Evolutionary conservation across 2,797 vertebrate species (phyloP).

Genomic region (Morus bassanus): DNA sequence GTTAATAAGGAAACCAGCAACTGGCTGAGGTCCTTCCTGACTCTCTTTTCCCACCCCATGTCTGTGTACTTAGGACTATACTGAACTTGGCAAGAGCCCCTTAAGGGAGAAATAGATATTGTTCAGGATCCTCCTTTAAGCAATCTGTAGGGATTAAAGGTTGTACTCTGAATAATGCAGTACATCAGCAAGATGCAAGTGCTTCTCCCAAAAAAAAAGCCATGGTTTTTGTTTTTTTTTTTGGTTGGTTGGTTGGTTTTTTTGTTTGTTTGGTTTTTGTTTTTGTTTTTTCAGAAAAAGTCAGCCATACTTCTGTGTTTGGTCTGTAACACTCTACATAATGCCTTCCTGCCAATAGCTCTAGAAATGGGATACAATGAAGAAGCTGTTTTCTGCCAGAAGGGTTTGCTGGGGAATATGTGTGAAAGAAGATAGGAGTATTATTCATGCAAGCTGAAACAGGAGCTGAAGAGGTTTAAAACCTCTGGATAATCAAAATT

Average conservation of each 20-base stretch:
- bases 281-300: too few species aligned
- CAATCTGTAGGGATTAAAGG: background rate
- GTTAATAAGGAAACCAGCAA: background rate
- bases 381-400: background rate
- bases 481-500: constrained; percentile 22
- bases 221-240: too few species aligned
- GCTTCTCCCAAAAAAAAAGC: background rate
- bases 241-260: too few species aligned
- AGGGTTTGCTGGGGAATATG: background rate
- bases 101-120: background rate
- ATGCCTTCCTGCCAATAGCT: background rate
- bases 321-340: background rate
- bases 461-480: constrained; percentile 16
- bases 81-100: background rate
- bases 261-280: background rate
- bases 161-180: background rate
- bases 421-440: background rate
- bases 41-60: background rate
- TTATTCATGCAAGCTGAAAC: background rate
- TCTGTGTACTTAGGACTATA: background rate
- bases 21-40: constrained; percentile 28
- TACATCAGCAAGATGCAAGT: background rate
- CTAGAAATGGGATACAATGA: background rate
- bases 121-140: background rate
- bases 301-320: background rate